Evolutionary conservation across 2,888 invertebrate species (phyloP), one percentile per base, ranked within the genome.

Genomic region (Schizotus pectinicornis): DNA sequence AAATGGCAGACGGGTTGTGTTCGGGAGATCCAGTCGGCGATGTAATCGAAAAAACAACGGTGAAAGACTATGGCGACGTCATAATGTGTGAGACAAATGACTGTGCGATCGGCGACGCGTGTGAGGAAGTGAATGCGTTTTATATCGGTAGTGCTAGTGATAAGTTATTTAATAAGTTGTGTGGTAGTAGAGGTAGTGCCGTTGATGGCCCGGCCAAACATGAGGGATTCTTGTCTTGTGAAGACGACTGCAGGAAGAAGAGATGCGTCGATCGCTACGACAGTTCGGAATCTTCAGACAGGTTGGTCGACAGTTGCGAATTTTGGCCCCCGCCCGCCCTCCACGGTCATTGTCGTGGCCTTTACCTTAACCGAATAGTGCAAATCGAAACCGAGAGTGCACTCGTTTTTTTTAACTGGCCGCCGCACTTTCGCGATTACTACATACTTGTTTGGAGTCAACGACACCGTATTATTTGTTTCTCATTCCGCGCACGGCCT

Each of bases 211-310:
- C 32, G 14, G 30, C 39, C 22, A 12, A 51, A 7, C 38, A 53
- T 34, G 37, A 47, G 38, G 46, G 43, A 12, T 59, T 62, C 46
- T 46, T 61, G 59, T 53, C 63, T 56, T 61, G 61, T 47, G 75
- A 80, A 69, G 81, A 82, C 59, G 86, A 86, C 72, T 88, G 86
- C 77, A 86, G 89, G 80, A 91, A 89, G 82, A 93, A 91, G 83
- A 86, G 94, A 82, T 92, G 93, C 82, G 85, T 91, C 80, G 92
- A 94, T 86, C 88, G 93, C 84, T 94, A 92, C 84, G 94, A 94
- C 85, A 94, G 93, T 81, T 93, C 93, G 75, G 94, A 94, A 83
- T 93, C 93, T 76, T 94, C 93, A 82, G 94, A 94, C 91, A 94
- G 94, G 94, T 93, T 81, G 51, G 67, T 55, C 58, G 49, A 47